These are phyloP conservation scores for Bagarius yarrelli DNA, from an alignment of 2,113 vertebrate species.

Conservation along the genomic window DNA sequence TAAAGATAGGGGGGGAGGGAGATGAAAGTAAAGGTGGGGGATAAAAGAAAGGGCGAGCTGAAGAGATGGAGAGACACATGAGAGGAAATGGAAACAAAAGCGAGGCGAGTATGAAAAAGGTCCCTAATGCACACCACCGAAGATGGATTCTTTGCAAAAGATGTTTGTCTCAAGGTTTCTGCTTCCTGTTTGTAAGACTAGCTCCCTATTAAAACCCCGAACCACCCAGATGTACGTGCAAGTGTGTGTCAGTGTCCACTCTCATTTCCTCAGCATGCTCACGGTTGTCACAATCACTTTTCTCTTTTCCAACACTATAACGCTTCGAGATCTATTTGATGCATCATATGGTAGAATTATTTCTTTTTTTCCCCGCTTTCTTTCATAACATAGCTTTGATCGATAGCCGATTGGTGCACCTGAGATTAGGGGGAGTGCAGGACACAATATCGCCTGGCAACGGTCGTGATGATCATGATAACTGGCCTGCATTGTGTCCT, in stretches of 20 bases:
- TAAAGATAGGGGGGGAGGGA: slow-evolving; percentile 1
- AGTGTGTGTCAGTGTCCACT: slow-evolving; percentile 33
- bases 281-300: slow-evolving; percentile 46
- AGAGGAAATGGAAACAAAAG: no score
- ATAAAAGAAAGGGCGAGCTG: slow-evolving; percentile 16
- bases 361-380: slow-evolving; percentile 36
- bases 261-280: slow-evolving; percentile 41
- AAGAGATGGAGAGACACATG: slow-evolving; percentile 5
- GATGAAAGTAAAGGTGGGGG: no score
- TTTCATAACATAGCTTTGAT: slow-evolving; percentile 32
- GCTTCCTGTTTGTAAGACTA: neutral
- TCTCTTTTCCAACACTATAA: slow-evolving; percentile 34
- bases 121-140: neutral
- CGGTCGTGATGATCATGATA: neutral
- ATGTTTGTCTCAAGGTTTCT: neutral
- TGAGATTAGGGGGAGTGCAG: slow-evolving; percentile 6
- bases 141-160: neutral
- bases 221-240: slow-evolving; percentile 2
- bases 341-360: slow-evolving; percentile 47
- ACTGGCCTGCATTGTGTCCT: neutral
- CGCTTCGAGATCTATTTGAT: slow-evolving; percentile 52
- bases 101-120: neutral
- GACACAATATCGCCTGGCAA: slow-evolving; percentile 39
- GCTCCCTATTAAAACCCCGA: neutral
- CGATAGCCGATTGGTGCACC: slow-evolving; percentile 49